Conservation (phyloP, 2,888 invertebrate species). For the Tetragnatha montana region DNA sequence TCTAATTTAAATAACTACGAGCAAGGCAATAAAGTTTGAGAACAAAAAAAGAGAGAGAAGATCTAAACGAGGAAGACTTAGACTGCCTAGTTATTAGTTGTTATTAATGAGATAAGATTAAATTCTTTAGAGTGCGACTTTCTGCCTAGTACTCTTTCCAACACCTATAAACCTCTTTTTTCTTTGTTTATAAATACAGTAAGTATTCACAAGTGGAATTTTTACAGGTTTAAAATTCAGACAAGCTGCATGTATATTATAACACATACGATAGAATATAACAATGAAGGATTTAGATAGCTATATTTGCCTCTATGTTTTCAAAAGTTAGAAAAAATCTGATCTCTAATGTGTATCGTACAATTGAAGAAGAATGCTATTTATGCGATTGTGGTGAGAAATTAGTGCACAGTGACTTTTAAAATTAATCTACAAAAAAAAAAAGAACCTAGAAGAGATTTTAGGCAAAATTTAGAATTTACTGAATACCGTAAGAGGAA, state of each 20-base stretch:
- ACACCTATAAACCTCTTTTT: not conserved
- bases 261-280: no score
- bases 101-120: not conserved
- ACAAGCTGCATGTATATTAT: not conserved
- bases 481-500: no score
- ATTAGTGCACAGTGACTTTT: no score
- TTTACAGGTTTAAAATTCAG: not conserved
- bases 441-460: no score
- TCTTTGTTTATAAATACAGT: not conserved
- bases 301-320: no score
- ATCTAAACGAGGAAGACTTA: constrained; percentile 47
- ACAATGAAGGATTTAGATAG: no score
- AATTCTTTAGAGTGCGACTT: constrained; percentile 13
- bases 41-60: constrained; percentile 12
- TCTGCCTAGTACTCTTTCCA: not conserved
- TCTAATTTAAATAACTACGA: constrained; percentile 39
- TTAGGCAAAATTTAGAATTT: no score
- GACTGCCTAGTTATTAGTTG: constrained; percentile 16
- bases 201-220: not conserved
- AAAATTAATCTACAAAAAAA: no score
- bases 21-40: constrained; percentile 44
- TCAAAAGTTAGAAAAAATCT: no score
- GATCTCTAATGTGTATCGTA: no score
- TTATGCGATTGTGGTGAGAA: no score
- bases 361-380: no score